Evolutionary conservation across 2,888 invertebrate genomes (phyloP).

Genomic region (Pterostichus niger): DNA sequence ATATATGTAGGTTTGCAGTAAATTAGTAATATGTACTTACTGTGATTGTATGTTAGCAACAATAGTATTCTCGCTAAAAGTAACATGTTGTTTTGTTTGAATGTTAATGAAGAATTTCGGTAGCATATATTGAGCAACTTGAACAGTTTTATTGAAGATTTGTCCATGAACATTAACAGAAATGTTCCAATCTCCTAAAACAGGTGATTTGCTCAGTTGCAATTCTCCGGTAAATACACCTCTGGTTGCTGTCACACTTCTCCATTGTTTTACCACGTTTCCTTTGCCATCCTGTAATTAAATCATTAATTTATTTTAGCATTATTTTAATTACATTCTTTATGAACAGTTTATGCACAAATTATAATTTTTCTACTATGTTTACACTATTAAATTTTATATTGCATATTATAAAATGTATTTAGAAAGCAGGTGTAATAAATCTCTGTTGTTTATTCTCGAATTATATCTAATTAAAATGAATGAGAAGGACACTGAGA

Average conservation of each 20-base stretch:
- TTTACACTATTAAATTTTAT: too few species aligned
- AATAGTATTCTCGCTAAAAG: slow-evolving; percentile 89
- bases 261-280: slow-evolving; percentile 91
- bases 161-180: slow-evolving; percentile 82
- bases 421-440: slow-evolving; percentile 25
- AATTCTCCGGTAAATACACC: slow-evolving; percentile 90
- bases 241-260: slow-evolving; percentile 81
- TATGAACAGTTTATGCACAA: slow-evolving; percentile 13
- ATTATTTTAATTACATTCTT: slow-evolving; percentile 44
- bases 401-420: not conserved
- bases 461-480: slow-evolving; percentile 10
- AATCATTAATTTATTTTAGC: slow-evolving; percentile 6
- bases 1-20: too few species aligned
- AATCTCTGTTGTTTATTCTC: slow-evolving; percentile 19
- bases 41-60: slow-evolving; percentile 89
- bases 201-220: slow-evolving; percentile 88
- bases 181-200: slow-evolving; percentile 93
- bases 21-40: slow-evolving; percentile 78
- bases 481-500: slow-evolving; percentile 52
- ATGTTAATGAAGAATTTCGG: slow-evolving; percentile 96
- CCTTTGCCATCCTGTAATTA: slow-evolving; percentile 84
- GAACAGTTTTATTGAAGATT: slow-evolving; percentile 82
- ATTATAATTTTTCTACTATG: slow-evolving; percentile 35
- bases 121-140: slow-evolving; percentile 94
- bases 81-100: slow-evolving; percentile 89